Percentiles rank a stretch among this genome's conserved stretches.
phyloP scores from a whole-genome alignment of 2,888 invertebrate species.

The Anagyrus pseudococci region DNA sequence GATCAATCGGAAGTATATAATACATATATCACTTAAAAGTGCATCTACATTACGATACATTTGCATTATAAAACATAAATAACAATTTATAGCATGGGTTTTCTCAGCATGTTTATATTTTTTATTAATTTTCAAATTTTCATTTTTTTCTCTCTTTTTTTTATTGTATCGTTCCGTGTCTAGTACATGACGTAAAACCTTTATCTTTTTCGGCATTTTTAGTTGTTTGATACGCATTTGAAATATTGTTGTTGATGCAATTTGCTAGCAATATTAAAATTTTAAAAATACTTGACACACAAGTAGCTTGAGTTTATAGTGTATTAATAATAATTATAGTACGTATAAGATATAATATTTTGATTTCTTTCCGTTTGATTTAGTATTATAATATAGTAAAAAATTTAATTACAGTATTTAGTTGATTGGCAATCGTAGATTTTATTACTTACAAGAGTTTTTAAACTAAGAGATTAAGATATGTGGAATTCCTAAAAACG shows the following conservation, averaged over 20 bases:
- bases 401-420: conserved; percentile 15
- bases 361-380: conserved; percentile 10
- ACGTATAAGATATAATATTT: not conserved
- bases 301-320: conserved; percentile 25
- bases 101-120: conserved; percentile 32
- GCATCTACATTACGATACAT: conserved; percentile 36
- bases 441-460: too few species aligned
- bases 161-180: conserved; percentile 18
- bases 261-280: conserved; percentile 19
- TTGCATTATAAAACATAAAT: conserved; percentile 26
- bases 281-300: conserved; percentile 16
- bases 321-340: conserved; percentile 7
- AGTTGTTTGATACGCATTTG: conserved; percentile 30
- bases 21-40: conserved; percentile 37
- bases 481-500: too few species aligned
- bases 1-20: conserved; percentile 40
- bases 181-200: conserved; percentile 23
- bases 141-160: not conserved
- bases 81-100: conserved; percentile 25
- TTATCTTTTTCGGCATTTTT: conserved; percentile 32
- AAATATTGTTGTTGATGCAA: conserved; percentile 22
- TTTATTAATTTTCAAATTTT: conserved; percentile 20
- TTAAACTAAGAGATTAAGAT: too few species aligned
- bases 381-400: conserved; percentile 1
- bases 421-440: conserved; percentile 19